Conservation (phyloP, 64 coral and sea anemone species). For the Exaiptasia diaphana region DNA sequence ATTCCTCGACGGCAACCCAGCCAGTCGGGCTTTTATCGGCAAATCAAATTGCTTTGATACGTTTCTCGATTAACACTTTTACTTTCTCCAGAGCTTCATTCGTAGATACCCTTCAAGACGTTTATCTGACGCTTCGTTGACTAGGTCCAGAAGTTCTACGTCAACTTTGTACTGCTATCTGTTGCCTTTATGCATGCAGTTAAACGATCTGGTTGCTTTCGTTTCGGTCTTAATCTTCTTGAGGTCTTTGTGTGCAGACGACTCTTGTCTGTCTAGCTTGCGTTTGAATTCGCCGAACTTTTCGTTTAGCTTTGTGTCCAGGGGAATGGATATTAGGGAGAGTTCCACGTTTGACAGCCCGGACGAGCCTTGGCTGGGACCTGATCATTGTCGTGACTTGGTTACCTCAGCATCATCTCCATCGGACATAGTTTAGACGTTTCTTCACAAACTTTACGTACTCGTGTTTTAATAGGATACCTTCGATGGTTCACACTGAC, state of each 20-base stretch:
- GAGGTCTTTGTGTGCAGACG: background rate
- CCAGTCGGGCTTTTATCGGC: conserved; percentile 45
- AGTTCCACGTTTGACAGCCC: background rate
- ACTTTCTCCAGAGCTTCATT: background rate
- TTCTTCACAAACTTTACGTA: no score
- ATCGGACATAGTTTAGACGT: no score
- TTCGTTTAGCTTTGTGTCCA: conserved; percentile 21
- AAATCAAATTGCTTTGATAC: conserved; percentile 44
- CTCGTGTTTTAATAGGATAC: no score
- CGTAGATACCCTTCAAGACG: conserved; percentile 10
- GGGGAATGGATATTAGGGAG: background rate
- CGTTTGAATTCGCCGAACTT: conserved; percentile 35
- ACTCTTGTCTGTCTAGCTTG: conserved; percentile 26
- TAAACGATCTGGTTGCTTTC: conserved; percentile 43
- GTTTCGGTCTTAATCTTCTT: conserved; percentile 55
- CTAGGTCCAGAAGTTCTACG: background rate
- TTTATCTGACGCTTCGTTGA: background rate
- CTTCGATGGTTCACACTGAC: no score
- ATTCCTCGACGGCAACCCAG: conserved; percentile 43
- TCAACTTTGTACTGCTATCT: conserved; percentile 52
- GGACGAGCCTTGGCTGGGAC: no score
- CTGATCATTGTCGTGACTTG: no score
- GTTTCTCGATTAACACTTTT: conserved; percentile 24
- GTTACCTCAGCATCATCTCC: no score
- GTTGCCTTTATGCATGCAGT: conserved; percentile 60